These are phyloP conservation scores for Styela clava DNA, from an alignment of 23 tunicate species.

Conservation along the genomic window DNA sequence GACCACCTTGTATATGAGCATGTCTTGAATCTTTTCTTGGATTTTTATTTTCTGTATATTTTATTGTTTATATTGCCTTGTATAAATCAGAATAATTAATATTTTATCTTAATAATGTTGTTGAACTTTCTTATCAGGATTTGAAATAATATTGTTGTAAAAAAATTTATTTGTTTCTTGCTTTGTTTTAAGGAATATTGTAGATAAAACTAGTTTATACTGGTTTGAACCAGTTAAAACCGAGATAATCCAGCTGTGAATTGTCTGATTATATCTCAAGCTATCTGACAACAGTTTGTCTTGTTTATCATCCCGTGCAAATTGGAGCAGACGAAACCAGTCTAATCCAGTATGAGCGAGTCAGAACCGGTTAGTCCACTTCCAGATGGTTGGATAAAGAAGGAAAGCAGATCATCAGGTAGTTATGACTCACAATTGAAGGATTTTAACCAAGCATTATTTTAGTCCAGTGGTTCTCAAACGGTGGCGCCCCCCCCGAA, in stretches of 20 bases:
- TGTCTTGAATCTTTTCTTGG: too few relatives aligned
- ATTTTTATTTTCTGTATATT: too few relatives aligned
- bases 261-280: neutral
- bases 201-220: neutral
- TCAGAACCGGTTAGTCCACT: constrained; percentile 44
- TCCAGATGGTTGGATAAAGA: constrained; percentile 96
- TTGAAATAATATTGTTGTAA: too few relatives aligned
- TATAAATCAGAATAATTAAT: too few relatives aligned
- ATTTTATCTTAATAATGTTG: too few relatives aligned
- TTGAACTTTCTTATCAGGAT: too few relatives aligned
- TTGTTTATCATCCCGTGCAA: neutral
- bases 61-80: too few relatives aligned
- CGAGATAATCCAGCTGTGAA: neutral
- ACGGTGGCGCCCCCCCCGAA: too few relatives aligned
- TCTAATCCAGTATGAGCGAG: neutral
- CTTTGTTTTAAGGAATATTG: neutral
- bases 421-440: neutral
- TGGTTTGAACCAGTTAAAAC: neutral
- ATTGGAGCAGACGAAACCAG: neutral
- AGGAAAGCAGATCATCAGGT: constrained; percentile 91
- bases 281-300: neutral
- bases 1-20: too few relatives aligned
- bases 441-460: too few relatives aligned
- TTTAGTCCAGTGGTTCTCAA: too few relatives aligned
- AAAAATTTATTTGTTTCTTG: neutral